Percentiles rank a stretch among this genome's conserved stretches.
Conservation (phyloP, 2,888 invertebrate genomes). For the Acrobasis consociella region DNA sequence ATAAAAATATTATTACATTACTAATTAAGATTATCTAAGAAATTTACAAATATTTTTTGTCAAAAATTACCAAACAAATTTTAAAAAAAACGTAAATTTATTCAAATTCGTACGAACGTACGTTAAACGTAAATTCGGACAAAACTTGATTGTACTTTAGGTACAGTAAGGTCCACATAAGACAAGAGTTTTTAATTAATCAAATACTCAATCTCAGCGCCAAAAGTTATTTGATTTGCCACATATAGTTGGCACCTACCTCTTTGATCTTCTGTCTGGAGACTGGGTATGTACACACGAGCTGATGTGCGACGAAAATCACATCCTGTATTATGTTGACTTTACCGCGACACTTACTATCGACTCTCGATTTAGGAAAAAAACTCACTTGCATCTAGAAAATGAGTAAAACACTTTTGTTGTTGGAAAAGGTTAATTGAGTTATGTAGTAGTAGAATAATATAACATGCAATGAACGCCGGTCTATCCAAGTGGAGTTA, state of each 20-base stretch:
- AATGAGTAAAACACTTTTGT: too few relatives aligned
- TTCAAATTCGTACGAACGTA: not conserved
- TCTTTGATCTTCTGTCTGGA: slow-evolving; percentile 22
- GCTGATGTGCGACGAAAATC: slow-evolving; percentile 52
- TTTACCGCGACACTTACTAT: slow-evolving; percentile 35
- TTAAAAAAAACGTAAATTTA: not conserved
- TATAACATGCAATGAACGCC: too few relatives aligned
- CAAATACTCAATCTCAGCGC: slow-evolving; percentile 11
- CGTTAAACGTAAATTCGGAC: not conserved
- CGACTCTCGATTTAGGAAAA: slow-evolving; percentile 25
- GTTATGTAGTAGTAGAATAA: too few relatives aligned
- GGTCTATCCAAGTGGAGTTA: too few relatives aligned
- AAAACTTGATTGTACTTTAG: not conserved
- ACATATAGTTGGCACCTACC: slow-evolving; percentile 16
- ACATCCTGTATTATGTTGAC: slow-evolving; percentile 64
- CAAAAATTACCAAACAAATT: too few relatives aligned
- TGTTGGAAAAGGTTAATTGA: too few relatives aligned
- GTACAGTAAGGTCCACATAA: not conserved
- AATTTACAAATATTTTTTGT: too few relatives aligned
- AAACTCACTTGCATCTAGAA: too few relatives aligned
- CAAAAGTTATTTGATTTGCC: slow-evolving; percentile 21
- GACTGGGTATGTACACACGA: slow-evolving; percentile 39
- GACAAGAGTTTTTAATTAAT: not conserved
- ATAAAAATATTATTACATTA: too few relatives aligned
- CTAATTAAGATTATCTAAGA: too few relatives aligned